Percentiles rank a stretch among this genome's conserved stretches.
Conservation (phyloP, 2,113 vertebrate species). For the human region GRCh38 chr2:97395001-97395500, state of each 20-base stretch:
- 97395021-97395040: too few relatives aligned
- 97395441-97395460: too few relatives aligned
- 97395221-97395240: neutral
- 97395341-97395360: too few relatives aligned
- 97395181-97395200: neutral
- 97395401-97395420: fast-evolving
- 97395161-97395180: neutral
- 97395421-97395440: neutral
- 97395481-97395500: too few relatives aligned
- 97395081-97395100: neutral
- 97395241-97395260: too few relatives aligned
- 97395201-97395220: fast-evolving
- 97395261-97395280: neutral
- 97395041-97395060: neutral
- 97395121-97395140: neutral
- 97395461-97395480: too few relatives aligned
- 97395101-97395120: fast-evolving
- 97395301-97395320: too few relatives aligned
- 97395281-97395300: neutral
- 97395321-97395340: neutral
- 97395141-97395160: neutral
- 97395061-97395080: neutral
- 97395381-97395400: fast-evolving
- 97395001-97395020: neutral
- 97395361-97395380: too few relatives aligned